Percentiles rank a stretch among this genome's conserved stretches.
Evolutionary conservation across 2,888 invertebrate species (phyloP).

Genomic region (Phortica magna): DNA sequence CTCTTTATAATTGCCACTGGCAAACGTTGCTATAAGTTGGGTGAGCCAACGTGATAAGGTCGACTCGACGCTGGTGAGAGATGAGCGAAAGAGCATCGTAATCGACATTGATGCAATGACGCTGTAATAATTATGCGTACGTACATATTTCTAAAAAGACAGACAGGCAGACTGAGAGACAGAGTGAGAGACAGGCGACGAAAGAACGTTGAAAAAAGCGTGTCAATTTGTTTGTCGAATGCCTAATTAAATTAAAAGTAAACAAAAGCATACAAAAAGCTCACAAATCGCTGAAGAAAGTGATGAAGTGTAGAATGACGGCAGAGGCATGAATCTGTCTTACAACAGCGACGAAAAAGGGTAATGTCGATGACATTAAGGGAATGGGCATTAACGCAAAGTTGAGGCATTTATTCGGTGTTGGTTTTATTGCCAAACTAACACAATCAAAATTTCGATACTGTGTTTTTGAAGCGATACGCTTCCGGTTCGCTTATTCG

Average conservation of each 20-base stretch:
- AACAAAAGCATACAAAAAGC: conserved; percentile 54
- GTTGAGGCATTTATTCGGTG: conserved; percentile 5
- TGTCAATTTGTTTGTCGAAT: conserved; percentile 32
- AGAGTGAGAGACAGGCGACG: background rate
- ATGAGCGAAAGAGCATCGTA: background rate
- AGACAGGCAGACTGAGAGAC: background rate
- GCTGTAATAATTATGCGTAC: conserved; percentile 30
- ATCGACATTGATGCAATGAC: conserved; percentile 37
- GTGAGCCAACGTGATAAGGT: background rate
- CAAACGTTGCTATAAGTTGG: conserved; percentile 2
- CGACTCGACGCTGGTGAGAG: background rate
- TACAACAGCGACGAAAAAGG: background rate
- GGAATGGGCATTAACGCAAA: background rate
- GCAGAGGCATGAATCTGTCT: background rate
- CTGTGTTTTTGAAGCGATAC: background rate
- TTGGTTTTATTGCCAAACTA: conserved; percentile 21
- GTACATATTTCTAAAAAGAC: background rate
- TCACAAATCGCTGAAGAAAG: background rate
- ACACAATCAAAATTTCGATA: conserved; percentile 6
- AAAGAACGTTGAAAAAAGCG: background rate
- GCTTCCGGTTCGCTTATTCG: background rate
- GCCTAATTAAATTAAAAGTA: conserved; percentile 66
- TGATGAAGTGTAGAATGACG: background rate
- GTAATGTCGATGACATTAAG: background rate
- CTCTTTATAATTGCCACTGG: conserved; percentile 44